A percentile compares a stretch with the other conserved stretches of the same genome.
These are phyloP conservation scores for Lagopus muta DNA, from an alignment of 2,113 vertebrate species.

Conservation along the genomic window DNA sequence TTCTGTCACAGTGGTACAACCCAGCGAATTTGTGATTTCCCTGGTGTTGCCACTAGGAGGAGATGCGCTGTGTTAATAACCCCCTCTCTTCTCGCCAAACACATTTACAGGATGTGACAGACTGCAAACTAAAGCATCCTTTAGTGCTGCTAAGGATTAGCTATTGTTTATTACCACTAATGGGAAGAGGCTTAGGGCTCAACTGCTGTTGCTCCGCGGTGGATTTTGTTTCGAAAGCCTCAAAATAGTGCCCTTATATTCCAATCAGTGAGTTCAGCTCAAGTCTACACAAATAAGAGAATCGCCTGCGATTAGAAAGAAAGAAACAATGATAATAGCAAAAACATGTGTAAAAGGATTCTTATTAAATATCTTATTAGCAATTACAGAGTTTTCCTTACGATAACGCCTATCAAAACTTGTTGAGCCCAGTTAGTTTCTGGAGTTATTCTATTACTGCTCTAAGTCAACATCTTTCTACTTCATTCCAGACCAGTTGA, in stretches of 20 bases:
- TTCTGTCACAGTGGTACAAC: constrained; percentile 85
- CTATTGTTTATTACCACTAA: constrained; percentile 53
- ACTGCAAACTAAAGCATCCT: constrained; percentile 2
- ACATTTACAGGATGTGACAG: not conserved
- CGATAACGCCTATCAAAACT: not conserved
- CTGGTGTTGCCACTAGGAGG: constrained; percentile 78
- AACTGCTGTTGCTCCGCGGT: constrained; percentile 3
- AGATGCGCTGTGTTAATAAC: constrained; percentile 54
- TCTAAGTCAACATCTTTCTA: not conserved
- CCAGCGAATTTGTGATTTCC: constrained; percentile 63
- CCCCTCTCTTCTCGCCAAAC: not conserved
- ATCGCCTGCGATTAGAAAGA: not conserved
- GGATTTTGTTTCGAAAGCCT: constrained; percentile 35
- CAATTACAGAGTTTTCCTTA: not conserved
- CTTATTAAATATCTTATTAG: not conserved
- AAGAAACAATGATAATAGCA: not conserved
- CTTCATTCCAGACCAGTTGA: not conserved
- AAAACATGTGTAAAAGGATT: not conserved
- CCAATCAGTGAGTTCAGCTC: not conserved
- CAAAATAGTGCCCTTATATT: not conserved
- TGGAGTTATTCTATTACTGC: not conserved
- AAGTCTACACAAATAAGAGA: not conserved
- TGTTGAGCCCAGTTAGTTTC: not conserved
- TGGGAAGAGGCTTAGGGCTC: constrained; percentile 34
- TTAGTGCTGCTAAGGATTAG: constrained; percentile 54